phyloP scores from a whole-genome alignment of 1,140 invertebrate species.

The Drosophila pandora region DNA sequence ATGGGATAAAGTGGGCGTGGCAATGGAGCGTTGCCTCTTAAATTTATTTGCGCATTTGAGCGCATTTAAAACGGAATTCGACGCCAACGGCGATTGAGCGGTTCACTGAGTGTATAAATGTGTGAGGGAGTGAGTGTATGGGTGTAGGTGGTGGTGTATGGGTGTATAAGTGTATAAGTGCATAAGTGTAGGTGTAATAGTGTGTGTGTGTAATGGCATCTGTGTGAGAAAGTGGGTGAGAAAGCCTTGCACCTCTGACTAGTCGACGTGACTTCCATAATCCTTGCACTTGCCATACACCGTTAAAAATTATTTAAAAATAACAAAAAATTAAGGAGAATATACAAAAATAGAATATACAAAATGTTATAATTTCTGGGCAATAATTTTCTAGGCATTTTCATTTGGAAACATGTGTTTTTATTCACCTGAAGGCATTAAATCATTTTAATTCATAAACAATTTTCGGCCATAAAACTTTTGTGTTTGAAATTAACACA shows the following conservation, averaged over 20 bases:
- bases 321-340: not conserved
- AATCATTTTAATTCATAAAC: not conserved
- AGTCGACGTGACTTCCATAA: conserved; percentile 40
- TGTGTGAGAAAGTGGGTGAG: not conserved
- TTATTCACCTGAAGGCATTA: conserved; percentile 3
- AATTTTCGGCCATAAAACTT: not conserved
- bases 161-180: too few species aligned
- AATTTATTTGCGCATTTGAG: conserved; percentile 73
- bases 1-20: conserved; percentile 34
- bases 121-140: not conserved
- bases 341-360: not conserved
- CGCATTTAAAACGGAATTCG: conserved; percentile 69
- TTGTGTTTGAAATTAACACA: conserved; percentile 5
- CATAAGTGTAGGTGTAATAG: not conserved
- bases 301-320: not conserved
- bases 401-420: conserved; percentile 1
- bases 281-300: conserved; percentile 36
- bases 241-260: conserved; percentile 36
- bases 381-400: not conserved
- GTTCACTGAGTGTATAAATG: conserved; percentile 1
- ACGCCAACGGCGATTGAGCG: conserved; percentile 43
- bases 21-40: conserved; percentile 39
- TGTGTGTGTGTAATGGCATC: not conserved
- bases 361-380: not conserved
- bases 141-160: not conserved